phyloP scores from a whole-genome alignment of 1,140 invertebrate genomes.

The Lordiphosa clarofinis region DNA sequence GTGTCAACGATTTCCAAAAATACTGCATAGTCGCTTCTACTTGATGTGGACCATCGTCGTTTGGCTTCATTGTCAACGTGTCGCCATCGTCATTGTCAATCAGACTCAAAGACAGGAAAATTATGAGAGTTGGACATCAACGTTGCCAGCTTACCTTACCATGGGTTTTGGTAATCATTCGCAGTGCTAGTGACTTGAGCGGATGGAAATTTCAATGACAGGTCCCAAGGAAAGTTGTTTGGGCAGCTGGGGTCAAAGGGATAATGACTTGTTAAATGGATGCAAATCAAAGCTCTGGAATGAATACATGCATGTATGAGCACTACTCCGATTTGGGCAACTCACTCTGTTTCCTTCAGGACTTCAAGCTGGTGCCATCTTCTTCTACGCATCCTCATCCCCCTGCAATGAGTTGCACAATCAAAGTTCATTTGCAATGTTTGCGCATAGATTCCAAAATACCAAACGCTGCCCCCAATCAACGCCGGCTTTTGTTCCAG shows the following conservation, averaged over 20 bases:
- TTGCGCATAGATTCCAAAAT: slow-evolving; percentile 54
- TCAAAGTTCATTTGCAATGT: slow-evolving; percentile 61
- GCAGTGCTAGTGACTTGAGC: background rate
- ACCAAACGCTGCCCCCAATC: slow-evolving; percentile 38
- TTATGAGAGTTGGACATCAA: slow-evolving; percentile 6
- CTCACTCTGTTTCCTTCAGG: background rate
- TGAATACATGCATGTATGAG: no score
- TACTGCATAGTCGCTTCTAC: no score
- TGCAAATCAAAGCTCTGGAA: no score
- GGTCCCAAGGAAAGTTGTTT: background rate
- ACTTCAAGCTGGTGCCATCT: background rate
- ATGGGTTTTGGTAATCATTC: slow-evolving; percentile 3
- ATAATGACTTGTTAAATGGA: no score
- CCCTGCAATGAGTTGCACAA: slow-evolving; percentile 36
- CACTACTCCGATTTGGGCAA: background rate
- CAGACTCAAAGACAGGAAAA: slow-evolving; percentile 9
- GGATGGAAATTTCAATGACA: background rate
- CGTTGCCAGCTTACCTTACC: slow-evolving; percentile 5
- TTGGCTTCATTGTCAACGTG: no score
- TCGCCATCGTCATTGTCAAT: slow-evolving; percentile 8
- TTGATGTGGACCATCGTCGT: no score
- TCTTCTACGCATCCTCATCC: slow-evolving; percentile 1
- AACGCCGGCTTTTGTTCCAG: slow-evolving; percentile 18
- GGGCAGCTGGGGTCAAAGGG: no score
- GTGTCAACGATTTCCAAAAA: no score